Evolutionary conservation across 1,140 invertebrate species (phyloP).

Genomic region (Drosophila micromelanica): DNA sequence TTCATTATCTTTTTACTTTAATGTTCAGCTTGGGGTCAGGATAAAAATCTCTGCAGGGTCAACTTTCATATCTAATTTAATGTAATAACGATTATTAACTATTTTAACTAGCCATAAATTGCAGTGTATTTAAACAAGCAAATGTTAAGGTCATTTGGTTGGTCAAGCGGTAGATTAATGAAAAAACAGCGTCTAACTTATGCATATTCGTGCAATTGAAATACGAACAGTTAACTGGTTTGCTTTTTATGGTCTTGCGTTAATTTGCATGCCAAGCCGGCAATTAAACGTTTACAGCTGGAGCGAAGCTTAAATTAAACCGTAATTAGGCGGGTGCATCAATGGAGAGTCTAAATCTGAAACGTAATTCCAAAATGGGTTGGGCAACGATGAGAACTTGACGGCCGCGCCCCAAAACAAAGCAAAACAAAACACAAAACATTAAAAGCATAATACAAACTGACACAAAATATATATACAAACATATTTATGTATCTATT

Average conservation of each 20-base stretch:
- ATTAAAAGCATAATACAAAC: neutral
- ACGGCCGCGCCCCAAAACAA: slow-evolving; percentile 12
- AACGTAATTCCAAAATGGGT: slow-evolving; percentile 39
- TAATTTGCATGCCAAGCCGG: slow-evolving; percentile 24
- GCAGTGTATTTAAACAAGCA: neutral
- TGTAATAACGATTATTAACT: too few species aligned
- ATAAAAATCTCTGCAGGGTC: too few species aligned
- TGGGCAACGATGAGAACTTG: slow-evolving; percentile 37
- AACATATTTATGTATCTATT: neutral
- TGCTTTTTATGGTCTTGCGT: slow-evolving; percentile 16
- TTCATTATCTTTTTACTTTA: too few species aligned
- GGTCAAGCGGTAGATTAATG: neutral
- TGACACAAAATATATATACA: slow-evolving; percentile 3
- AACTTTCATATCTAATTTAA: too few species aligned
- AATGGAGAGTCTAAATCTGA: slow-evolving; percentile 15
- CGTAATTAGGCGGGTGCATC: slow-evolving; percentile 13
- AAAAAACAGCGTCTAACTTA: neutral
- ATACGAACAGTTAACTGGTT: slow-evolving; percentile 20
- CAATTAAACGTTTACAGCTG: neutral
- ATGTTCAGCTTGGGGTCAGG: too few species aligned
- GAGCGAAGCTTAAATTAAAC: neutral
- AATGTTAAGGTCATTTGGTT: neutral
- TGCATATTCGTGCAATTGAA: slow-evolving; percentile 28
- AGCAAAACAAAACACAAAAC: too few species aligned
- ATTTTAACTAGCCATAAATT: neutral